Evolutionary conservation across 2,113 vertebrate genomes (phyloP).

Genomic region (Pogona vitticeps): DNA sequence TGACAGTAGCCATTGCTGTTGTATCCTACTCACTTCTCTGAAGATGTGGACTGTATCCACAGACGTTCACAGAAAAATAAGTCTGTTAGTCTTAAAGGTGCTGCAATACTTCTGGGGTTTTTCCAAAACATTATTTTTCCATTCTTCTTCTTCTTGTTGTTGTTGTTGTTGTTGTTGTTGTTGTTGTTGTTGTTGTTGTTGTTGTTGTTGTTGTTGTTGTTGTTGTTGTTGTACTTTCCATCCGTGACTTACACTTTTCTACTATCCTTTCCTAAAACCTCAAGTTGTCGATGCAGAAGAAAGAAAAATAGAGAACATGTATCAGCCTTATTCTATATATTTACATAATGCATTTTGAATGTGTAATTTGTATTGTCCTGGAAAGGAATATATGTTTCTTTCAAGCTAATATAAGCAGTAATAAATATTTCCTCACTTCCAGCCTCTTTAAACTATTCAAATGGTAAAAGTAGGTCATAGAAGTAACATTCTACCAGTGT

Average conservation of each 20-base stretch:
- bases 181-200: too few relatives aligned
- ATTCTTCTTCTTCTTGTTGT: too few relatives aligned
- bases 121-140: too few relatives aligned
- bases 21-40: too few relatives aligned
- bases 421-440: neutral
- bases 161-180: too few relatives aligned
- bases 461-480: neutral
- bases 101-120: too few relatives aligned
- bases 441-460: conserved; percentile 3
- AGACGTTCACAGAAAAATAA: too few relatives aligned
- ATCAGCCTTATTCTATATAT: neutral
- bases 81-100: too few relatives aligned
- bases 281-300: neutral
- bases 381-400: neutral
- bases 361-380: conserved; percentile 4
- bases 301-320: neutral
- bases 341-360: neutral
- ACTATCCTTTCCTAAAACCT: neutral
- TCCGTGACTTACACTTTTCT: neutral
- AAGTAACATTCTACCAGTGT: neutral
- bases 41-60: too few relatives aligned
- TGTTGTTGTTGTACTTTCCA: too few relatives aligned
- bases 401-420: neutral
- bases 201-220: too few relatives aligned
- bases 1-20: too few relatives aligned